These are phyloP conservation scores for Thymelicus sylvestris DNA, from an alignment of 2,888 invertebrate genomes.

Conservation along the genomic window DNA sequence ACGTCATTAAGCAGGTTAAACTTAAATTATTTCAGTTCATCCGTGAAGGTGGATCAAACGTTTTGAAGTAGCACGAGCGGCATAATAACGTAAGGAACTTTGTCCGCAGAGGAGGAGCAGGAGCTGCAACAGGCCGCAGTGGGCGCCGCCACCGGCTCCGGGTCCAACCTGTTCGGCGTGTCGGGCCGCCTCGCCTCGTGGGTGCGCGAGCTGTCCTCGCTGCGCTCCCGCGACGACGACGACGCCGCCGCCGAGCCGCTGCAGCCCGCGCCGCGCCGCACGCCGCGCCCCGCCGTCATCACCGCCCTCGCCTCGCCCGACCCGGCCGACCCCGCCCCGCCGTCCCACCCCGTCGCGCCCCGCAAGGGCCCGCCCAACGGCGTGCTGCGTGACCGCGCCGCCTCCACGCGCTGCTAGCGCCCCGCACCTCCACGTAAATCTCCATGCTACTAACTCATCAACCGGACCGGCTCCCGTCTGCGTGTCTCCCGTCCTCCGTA, in stretches of 20 bases:
- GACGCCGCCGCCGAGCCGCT: slow-evolving; percentile 66
- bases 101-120: slow-evolving; percentile 70
- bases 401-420: slow-evolving; percentile 48
- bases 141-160: slow-evolving; percentile 78
- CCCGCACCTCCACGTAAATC: slow-evolving; percentile 46
- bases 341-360: slow-evolving; percentile 38
- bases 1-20: too few relatives aligned
- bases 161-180: slow-evolving; percentile 80
- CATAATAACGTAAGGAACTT: background rate
- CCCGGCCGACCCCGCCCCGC: slow-evolving; percentile 54
- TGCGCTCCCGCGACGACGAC: slow-evolving; percentile 69
- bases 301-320: slow-evolving; percentile 40
- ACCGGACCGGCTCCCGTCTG: slow-evolving; percentile 5
- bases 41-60: too few relatives aligned
- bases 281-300: slow-evolving; percentile 38
- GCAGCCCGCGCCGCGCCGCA: slow-evolving; percentile 49
- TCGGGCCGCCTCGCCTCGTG: slow-evolving; percentile 79
- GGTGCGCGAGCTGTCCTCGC: slow-evolving; percentile 79
- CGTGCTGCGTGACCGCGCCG: slow-evolving; percentile 49
- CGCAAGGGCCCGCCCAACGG: slow-evolving; percentile 59
- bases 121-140: slow-evolving; percentile 74
- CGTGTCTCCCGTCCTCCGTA: background rate
- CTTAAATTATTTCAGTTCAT: too few relatives aligned
- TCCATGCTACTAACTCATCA: slow-evolving; percentile 37
- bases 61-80: too few relatives aligned